Percentiles rank a stretch among this genome's conserved stretches.
Conservation (phyloP, 2,888 invertebrate genomes). For the Erannis defoliaria region DNA sequence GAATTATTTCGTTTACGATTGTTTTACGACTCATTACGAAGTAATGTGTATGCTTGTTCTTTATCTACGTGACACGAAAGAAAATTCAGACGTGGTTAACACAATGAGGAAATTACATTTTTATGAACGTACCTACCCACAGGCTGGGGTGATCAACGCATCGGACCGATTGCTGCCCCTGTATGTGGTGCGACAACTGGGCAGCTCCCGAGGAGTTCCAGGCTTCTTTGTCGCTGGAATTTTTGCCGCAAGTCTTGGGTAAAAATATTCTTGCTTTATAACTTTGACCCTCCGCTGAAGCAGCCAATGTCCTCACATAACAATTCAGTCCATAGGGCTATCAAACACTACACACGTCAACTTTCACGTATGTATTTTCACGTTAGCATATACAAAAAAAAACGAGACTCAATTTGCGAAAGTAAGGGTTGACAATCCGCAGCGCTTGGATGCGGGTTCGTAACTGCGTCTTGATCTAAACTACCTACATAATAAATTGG, state of each 20-base stretch:
- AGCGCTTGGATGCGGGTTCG: constrained; percentile 52
- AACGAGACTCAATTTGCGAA: constrained; percentile 24
- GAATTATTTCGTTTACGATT: constrained; percentile 24
- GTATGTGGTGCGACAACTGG: constrained; percentile 95
- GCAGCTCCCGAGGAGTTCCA: constrained; percentile 91
- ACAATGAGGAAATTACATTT: constrained; percentile 1
- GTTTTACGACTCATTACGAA: constrained; percentile 17
- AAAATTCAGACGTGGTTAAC: background rate
- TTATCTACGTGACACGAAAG: background rate
- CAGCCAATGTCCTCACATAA: background rate
- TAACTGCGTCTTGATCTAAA: constrained; percentile 57
- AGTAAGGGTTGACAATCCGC: constrained; percentile 44
- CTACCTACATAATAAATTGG: constrained; percentile 56
- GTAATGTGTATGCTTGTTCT: no score
- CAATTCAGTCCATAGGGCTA: background rate
- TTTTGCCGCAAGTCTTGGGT: constrained; percentile 98
- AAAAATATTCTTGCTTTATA: constrained; percentile 9
- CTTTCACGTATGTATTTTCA: background rate
- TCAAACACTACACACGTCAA: background rate
- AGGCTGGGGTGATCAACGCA: constrained; percentile 88
- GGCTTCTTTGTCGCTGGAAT: constrained; percentile 98
- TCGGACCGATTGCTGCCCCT: constrained; percentile 95
- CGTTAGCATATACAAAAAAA: no score
- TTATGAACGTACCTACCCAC: constrained; percentile 18
- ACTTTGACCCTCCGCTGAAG: background rate